A percentile compares a stretch with the other conserved stretches of the same genome.
Conservation (phyloP, 2,113 vertebrate species). For the Haemorhous mexicanus region DNA sequence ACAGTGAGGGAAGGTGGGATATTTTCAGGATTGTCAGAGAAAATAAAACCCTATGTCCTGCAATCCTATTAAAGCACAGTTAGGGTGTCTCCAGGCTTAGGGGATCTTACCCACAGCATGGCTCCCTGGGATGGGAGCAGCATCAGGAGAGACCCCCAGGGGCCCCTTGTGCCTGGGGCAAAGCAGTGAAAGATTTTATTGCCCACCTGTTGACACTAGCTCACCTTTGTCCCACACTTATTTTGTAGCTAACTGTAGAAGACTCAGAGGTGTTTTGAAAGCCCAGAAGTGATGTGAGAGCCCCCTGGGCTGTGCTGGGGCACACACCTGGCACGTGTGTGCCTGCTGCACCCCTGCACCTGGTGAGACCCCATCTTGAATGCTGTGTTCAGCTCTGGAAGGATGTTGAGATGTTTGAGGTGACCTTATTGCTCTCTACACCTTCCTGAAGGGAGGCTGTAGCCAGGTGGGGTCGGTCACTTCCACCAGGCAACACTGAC, state of each 20-base stretch:
- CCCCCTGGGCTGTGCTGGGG: background rate
- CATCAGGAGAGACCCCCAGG: background rate
- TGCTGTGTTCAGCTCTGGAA: too few relatives aligned
- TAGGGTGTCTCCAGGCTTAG: background rate
- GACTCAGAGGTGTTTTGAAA: background rate
- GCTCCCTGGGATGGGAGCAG: background rate
- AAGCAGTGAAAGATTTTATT: background rate
- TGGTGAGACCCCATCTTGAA: too few relatives aligned
- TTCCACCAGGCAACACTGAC: too few relatives aligned
- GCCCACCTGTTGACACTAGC: fast-evolving
- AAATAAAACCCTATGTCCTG: background rate
- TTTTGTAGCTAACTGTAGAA: background rate
- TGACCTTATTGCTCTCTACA: too few relatives aligned
- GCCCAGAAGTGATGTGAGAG: background rate
- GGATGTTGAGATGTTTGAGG: too few relatives aligned
- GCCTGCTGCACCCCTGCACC: background rate
- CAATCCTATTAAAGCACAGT: background rate
- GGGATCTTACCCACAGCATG: background rate
- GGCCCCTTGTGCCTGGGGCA: fast-evolving
- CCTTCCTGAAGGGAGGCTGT: too few relatives aligned
- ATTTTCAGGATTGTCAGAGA: background rate
- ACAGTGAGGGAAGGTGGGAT: background rate
- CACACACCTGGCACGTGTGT: fast-evolving
- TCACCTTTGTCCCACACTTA: background rate
- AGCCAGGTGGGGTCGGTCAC: too few relatives aligned